A percentile compares a stretch with the other conserved stretches of the same genome.
These are phyloP conservation scores for Cavia porcellus DNA, from an alignment of 2,113 vertebrate species.

Conservation along the genomic window DNA sequence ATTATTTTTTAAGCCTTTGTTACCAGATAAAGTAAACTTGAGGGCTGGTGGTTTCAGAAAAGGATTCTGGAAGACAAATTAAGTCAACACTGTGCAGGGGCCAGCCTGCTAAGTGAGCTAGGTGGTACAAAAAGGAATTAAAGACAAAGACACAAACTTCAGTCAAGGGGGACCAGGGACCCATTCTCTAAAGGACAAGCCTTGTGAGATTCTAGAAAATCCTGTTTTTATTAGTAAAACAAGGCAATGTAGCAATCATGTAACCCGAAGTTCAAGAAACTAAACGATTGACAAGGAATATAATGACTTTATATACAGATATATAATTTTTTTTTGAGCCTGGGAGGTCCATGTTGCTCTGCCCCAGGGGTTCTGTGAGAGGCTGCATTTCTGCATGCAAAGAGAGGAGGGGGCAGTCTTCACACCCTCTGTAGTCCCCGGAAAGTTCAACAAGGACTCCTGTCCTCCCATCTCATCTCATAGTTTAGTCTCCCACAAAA, in stretches of 20 bases:
- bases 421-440: too few relatives aligned
- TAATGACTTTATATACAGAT: neutral
- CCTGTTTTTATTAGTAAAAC: neutral
- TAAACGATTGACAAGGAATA: neutral
- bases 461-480: neutral
- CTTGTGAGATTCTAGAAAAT: neutral
- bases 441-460: neutral
- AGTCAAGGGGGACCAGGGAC: neutral
- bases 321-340: neutral
- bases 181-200: neutral
- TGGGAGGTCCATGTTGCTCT: neutral
- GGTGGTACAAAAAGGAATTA: neutral
- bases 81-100: neutral
- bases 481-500: neutral
- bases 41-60: neutral
- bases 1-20: neutral
- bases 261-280: neutral
- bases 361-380: neutral
- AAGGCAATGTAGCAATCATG: neutral
- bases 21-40: neutral
- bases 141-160: neutral
- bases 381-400: too few relatives aligned
- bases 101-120: neutral
- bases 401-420: too few relatives aligned
- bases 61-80: neutral